phyloP scores from a whole-genome alignment of 2,888 invertebrate species.

The Acleris holmiana region DNA sequence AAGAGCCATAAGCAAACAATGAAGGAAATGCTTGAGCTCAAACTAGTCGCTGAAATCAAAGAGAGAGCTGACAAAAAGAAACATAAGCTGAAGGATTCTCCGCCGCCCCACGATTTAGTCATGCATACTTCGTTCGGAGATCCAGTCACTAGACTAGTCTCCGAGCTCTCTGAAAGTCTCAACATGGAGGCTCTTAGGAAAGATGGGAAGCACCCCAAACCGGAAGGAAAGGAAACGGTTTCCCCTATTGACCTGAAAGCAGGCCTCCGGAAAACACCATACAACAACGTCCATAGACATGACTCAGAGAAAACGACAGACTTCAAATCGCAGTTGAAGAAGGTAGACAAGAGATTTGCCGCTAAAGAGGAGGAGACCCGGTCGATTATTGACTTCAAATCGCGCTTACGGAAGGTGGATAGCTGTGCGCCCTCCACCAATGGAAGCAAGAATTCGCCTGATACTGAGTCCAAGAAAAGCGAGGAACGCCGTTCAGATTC shows the following conservation, averaged over 20 bases:
- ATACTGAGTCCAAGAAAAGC: constrained; percentile 55
- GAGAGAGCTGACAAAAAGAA: constrained; percentile 89
- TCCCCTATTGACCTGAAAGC: constrained; percentile 80
- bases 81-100: constrained; percentile 82
- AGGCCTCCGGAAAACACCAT: constrained; percentile 74
- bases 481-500: constrained; percentile 67
- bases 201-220: constrained; percentile 48
- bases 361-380: constrained; percentile 68
- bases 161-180: constrained; percentile 93
- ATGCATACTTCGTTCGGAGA: constrained; percentile 81
- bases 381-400: constrained; percentile 92
- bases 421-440: constrained; percentile 66
- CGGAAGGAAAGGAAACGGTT: constrained; percentile 56
- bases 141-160: constrained; percentile 91
- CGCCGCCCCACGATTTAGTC: constrained; percentile 59
- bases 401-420: constrained; percentile 92
- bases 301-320: constrained; percentile 71
- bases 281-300: constrained; percentile 52
- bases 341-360: constrained; percentile 86
- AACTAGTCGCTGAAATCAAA: constrained; percentile 93
- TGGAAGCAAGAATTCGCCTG: constrained; percentile 67
- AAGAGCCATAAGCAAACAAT: constrained; percentile 79
- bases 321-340: constrained; percentile 89
- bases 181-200: constrained; percentile 85
- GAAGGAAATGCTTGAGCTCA: constrained; percentile 93